Conservation (phyloP, 2,888 invertebrate genomes). For the Catocala fraxini region DNA sequence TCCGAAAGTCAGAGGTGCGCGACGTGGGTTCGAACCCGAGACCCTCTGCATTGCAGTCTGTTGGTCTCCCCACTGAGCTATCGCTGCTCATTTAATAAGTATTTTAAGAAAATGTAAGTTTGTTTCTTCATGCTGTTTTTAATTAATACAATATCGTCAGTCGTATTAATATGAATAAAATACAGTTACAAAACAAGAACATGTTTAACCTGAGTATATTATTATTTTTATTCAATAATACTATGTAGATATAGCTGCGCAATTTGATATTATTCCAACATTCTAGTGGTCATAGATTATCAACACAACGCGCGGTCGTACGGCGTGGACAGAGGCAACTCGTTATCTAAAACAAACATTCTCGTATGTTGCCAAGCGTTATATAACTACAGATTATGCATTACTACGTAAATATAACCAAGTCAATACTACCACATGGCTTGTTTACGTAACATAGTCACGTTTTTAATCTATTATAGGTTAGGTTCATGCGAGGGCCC, state of each 20-base stretch:
- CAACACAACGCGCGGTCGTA: background rate
- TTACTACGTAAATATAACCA: constrained; percentile 17
- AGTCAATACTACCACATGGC: constrained; percentile 23
- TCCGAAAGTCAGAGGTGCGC: too few relatives aligned
- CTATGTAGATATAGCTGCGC: background rate
- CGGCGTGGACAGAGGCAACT: background rate
- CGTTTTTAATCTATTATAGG: constrained; percentile 27
- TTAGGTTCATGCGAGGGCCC: constrained; percentile 6
- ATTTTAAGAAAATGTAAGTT: too few relatives aligned
- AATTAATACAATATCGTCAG: too few relatives aligned
- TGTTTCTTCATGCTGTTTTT: too few relatives aligned
- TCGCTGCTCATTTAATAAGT: too few relatives aligned
- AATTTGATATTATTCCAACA: background rate
- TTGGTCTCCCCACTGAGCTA: too few relatives aligned
- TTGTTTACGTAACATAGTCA: constrained; percentile 25
- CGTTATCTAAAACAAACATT: constrained; percentile 32
- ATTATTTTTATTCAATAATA: background rate
- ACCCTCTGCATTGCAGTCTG: too few relatives aligned
- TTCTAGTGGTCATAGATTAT: constrained; percentile 5
- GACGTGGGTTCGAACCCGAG: too few relatives aligned
- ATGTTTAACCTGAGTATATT: background rate
- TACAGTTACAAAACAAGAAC: too few relatives aligned
- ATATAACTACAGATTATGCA: constrained; percentile 25
- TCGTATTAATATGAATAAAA: too few relatives aligned
- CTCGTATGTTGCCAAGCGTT: constrained; percentile 31